A percentile compares a stretch with the other conserved stretches of the same genome.
Evolutionary conservation across 2,797 vertebrate genomes (phyloP).

Genomic region (Thunnus albacares): DNA sequence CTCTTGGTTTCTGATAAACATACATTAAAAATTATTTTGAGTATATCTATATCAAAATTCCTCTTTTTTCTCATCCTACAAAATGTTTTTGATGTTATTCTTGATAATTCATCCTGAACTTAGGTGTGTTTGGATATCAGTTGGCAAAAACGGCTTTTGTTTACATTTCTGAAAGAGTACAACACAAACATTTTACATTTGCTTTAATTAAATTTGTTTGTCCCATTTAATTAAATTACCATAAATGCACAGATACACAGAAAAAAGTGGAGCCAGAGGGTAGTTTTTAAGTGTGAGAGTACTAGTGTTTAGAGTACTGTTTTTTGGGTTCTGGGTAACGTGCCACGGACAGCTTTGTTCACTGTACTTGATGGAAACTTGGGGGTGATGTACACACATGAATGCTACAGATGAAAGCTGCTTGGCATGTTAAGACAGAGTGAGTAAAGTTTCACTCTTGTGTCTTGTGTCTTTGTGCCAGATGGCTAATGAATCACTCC

Average conservation of each 20-base stretch:
- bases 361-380: not conserved
- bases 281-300: not conserved
- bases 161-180: too few relatives aligned
- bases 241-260: not conserved
- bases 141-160: too few relatives aligned
- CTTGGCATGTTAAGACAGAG: constrained; percentile 38
- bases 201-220: not conserved
- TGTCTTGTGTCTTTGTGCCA: constrained; percentile 79
- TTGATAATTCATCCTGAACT: too few relatives aligned
- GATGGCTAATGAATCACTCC: constrained; percentile 93
- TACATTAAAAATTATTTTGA: too few relatives aligned
- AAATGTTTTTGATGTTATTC: too few relatives aligned
- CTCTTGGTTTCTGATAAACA: too few relatives aligned
- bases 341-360: not conserved
- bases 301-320: too few relatives aligned
- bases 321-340: not conserved
- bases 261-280: not conserved
- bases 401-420: constrained; percentile 31
- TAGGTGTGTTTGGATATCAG: too few relatives aligned
- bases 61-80: too few relatives aligned
- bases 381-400: not conserved
- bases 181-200: too few relatives aligned
- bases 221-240: not conserved
- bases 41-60: too few relatives aligned
- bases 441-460: constrained; percentile 58